A percentile compares a stretch with the other conserved stretches of the same genome.
phyloP scores from a whole-genome alignment of 2,113 vertebrate species.

The Pelmatolapia mariae region DNA sequence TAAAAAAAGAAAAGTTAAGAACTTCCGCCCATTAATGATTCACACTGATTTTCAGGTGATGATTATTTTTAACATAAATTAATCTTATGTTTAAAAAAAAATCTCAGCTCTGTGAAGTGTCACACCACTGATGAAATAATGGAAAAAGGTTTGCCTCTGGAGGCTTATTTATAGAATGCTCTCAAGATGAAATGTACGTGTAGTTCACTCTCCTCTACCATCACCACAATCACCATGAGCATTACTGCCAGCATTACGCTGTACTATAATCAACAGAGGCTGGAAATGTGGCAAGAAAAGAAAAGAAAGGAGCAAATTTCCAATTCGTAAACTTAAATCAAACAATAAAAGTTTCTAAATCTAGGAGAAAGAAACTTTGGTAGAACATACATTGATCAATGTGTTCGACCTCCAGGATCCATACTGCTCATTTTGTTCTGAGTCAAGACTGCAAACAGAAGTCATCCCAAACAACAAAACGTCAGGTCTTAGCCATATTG shows the following conservation, averaged over 20 bases:
- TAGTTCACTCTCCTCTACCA: not conserved
- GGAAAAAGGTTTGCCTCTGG: not conserved
- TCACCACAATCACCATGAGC: not conserved
- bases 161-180: not conserved
- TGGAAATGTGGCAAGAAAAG: not conserved
- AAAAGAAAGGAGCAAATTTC: not conserved
- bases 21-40: not conserved
- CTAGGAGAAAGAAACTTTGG: accelerated
- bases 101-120: not conserved
- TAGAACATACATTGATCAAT: not conserved
- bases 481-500: not conserved
- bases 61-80: not conserved
- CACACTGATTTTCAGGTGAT: not conserved
- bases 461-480: not conserved
- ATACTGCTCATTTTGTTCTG: accelerated
- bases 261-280: not conserved
- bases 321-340: not conserved
- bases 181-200: not conserved
- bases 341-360: not conserved
- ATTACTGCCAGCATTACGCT: not conserved
- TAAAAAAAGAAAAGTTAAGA: not conserved
- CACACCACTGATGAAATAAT: not conserved
- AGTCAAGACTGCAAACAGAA: not conserved
- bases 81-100: not conserved
- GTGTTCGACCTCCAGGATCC: not conserved